Conservation (phyloP, 2,888 invertebrate species). For the Troilus luridus region DNA sequence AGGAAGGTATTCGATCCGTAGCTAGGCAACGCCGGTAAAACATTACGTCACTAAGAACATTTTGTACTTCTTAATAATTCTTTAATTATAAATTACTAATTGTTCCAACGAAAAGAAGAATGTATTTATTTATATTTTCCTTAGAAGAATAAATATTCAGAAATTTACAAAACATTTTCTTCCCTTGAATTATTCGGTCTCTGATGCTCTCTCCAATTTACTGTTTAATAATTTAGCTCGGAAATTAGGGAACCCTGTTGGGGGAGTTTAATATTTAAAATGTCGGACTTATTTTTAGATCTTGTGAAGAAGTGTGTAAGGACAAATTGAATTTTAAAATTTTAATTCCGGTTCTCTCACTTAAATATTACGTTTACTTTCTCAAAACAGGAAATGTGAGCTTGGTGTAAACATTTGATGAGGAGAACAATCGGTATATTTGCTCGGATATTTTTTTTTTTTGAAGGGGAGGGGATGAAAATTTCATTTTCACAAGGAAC, state of each 20-base stretch:
- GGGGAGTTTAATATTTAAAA: neutral
- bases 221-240: neutral
- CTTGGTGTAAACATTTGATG: slow-evolving; percentile 2
- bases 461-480: too few species aligned
- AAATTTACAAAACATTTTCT: neutral
- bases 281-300: slow-evolving; percentile 13
- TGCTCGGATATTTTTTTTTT: neutral
- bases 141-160: neutral
- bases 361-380: slow-evolving; percentile 20
- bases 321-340: slow-evolving; percentile 41
- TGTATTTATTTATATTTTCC: neutral
- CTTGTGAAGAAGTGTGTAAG: slow-evolving; percentile 8
- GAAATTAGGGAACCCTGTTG: neutral
- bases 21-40: too few species aligned
- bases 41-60: too few species aligned
- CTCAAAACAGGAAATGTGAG: slow-evolving; percentile 19
- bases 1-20: too few species aligned
- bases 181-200: neutral
- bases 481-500: neutral
- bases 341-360: slow-evolving; percentile 20
- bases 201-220: neutral
- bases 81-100: neutral
- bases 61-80: neutral
- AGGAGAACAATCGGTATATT: neutral
- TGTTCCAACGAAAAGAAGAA: neutral